These are phyloP conservation scores for Clarias gariepinus DNA, from an alignment of 2,113 vertebrate genomes.

Conservation along the genomic window DNA sequence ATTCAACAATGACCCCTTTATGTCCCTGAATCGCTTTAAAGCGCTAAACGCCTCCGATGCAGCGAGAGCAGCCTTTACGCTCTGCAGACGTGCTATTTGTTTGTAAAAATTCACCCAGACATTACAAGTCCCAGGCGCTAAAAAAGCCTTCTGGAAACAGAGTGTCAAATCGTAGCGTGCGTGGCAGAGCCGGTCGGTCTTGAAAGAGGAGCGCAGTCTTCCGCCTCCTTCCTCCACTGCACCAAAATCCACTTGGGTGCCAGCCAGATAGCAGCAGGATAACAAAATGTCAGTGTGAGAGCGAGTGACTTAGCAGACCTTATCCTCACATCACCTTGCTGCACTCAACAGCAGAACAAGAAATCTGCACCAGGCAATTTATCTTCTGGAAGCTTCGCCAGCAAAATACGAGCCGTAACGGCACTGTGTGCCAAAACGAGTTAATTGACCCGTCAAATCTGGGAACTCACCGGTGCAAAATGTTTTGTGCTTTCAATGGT, in stretches of 20 bases:
- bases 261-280: slow-evolving; percentile 51
- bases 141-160: background rate
- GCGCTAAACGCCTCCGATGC: background rate
- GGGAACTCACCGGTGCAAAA: slow-evolving; percentile 19
- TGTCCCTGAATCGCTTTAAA: background rate
- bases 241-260: slow-evolving; percentile 50
- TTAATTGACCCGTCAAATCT: slow-evolving; percentile 34
- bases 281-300: slow-evolving; percentile 42
- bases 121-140: background rate
- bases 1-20: background rate
- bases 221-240: slow-evolving; percentile 25
- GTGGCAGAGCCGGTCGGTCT: slow-evolving; percentile 5
- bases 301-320: slow-evolving; percentile 51
- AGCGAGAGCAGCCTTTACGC: background rate
- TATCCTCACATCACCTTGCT: slow-evolving; percentile 47
- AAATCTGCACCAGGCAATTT: slow-evolving; percentile 47
- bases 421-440: slow-evolving; percentile 33
- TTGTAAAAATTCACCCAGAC: background rate
- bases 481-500: slow-evolving; percentile 2
- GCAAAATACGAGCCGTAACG: slow-evolving; percentile 22
- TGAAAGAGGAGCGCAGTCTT: background rate
- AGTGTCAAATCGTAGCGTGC: background rate
- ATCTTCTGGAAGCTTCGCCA: slow-evolving; percentile 47
- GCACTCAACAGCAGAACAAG: slow-evolving; percentile 34
- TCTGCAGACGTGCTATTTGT: background rate